Evolutionary conservation across 2,113 vertebrate genomes (phyloP), one percentile per base, ranked within the genome.

Genomic region (Colossoma macropomum): DNA sequence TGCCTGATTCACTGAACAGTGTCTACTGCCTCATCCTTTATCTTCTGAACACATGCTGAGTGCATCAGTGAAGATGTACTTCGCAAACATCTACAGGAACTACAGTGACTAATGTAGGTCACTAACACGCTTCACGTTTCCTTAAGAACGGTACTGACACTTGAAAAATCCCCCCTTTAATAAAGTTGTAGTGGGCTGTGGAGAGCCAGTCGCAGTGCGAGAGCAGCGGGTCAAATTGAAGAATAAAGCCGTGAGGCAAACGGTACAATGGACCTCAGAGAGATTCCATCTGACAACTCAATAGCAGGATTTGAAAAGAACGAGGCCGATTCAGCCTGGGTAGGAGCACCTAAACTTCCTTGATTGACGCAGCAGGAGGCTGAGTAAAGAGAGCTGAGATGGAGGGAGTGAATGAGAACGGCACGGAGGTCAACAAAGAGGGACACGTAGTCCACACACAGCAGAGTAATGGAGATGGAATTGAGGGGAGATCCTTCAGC

Each of bases 231-330:
- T 23, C 12, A 21, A 23, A 12, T 2, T 69, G 66, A 8, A 38
- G 66, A 69, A 38, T 23, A 19, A 69, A 69, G 30, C 66, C 34
- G 17, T 32, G 6, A 23, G 32, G 66, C 30, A 69, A 69, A 38
- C 34, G 17, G 34, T 32, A 69, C 27, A 69, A 19, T 23, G 66
- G 19, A 38, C 30, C 62, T 30, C 12, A 32, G 30, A 69, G 66
- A 69, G 32, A 69, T 69, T 17, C 65, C 66, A 69, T 69, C 66
- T 38, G 66, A 69, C 66, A 23, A 23, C 66, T 69, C 66, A 69
- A 38, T 38, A 69, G 66, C 30, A 21, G 66, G 30, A 34, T 23
- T 23, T 38, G 19, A 38, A 69, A 69, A 23, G 66, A 10, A 3
- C 17, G 32, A 69, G 66, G 66, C 19, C n/a, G 66, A 69, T 69